phyloP scores from a whole-genome alignment of 2,888 invertebrate genomes.

The Prosapia bicincta region DNA sequence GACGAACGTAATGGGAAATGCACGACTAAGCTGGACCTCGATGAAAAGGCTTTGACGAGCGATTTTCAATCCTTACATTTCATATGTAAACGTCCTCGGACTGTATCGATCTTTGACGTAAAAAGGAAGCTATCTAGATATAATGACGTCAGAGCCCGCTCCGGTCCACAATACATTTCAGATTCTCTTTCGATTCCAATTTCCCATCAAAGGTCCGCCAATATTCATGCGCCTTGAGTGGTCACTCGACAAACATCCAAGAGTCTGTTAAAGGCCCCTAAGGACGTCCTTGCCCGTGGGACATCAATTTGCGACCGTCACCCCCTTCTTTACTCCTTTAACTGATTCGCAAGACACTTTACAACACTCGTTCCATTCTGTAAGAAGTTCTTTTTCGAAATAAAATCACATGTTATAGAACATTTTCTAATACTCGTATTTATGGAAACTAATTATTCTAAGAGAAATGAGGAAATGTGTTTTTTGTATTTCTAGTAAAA shows the following conservation, averaged over 20 bases:
- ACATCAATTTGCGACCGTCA: constrained; percentile 7
- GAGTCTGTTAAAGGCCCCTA: constrained; percentile 9
- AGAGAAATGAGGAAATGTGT: no score
- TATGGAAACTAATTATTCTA: no score
- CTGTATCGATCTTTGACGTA: background rate
- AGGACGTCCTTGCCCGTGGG: constrained; percentile 11
- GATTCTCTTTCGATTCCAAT: constrained; percentile 31
- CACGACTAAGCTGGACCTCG: no score
- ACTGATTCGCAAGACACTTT: background rate
- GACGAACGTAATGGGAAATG: no score
- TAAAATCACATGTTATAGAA: no score
- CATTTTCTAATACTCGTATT: no score
- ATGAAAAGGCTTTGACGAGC: background rate
- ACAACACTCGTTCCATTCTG: background rate
- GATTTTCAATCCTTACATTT: background rate
- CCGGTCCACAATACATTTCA: constrained; percentile 20
- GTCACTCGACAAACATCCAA: constrained; percentile 28
- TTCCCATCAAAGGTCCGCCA: constrained; percentile 29
- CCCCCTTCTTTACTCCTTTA: constrained; percentile 11
- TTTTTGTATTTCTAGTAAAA: no score
- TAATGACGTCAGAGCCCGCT: background rate
- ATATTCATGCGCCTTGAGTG: constrained; percentile 25
- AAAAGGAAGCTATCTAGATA: background rate
- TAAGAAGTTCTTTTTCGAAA: no score
- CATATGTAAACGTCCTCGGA: background rate